phyloP scores from a whole-genome alignment of 1,140 invertebrate species.

The Cardiocondyla obscurior region DNA sequence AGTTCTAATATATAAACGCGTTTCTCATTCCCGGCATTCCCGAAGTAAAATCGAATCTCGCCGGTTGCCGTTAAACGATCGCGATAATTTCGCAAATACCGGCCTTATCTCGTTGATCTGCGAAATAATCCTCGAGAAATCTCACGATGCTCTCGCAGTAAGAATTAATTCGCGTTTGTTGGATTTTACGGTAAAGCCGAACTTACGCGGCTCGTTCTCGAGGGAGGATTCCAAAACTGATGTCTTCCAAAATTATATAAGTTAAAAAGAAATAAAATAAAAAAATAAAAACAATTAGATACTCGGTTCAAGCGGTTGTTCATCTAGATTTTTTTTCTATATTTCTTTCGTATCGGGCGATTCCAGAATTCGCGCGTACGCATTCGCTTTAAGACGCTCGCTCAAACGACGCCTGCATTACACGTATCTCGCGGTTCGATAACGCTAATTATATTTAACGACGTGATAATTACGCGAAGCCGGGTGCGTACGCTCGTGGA shows the following conservation, averaged over 20 bases:
- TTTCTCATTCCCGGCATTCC: neutral
- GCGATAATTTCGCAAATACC: conserved; percentile 15
- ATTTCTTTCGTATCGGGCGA: neutral
- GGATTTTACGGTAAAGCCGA: conserved; percentile 11
- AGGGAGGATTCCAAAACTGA: neutral
- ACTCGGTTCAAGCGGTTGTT: neutral
- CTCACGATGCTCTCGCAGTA: neutral
- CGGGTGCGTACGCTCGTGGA: neutral
- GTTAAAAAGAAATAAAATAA: too few relatives aligned
- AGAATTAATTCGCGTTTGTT: neutral
- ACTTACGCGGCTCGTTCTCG: neutral
- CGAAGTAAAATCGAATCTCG: neutral
- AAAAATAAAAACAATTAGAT: neutral
- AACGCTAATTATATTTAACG: conserved; percentile 69
- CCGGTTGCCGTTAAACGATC: neutral
- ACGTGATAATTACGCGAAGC: conserved; percentile 56
- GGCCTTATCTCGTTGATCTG: neutral
- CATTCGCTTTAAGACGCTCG: conserved; percentile 38
- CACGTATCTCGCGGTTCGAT: conserved; percentile 49
- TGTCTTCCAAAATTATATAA: neutral
- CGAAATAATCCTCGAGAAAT: neutral
- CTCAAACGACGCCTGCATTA: conserved; percentile 21
- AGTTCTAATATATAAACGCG: neutral
- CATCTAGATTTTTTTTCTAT: neutral
- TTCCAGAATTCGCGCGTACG: neutral